Base-by-base conservation (phyloP, 1,140 invertebrate genomes). In the Drosophila nikananu region DNA sequence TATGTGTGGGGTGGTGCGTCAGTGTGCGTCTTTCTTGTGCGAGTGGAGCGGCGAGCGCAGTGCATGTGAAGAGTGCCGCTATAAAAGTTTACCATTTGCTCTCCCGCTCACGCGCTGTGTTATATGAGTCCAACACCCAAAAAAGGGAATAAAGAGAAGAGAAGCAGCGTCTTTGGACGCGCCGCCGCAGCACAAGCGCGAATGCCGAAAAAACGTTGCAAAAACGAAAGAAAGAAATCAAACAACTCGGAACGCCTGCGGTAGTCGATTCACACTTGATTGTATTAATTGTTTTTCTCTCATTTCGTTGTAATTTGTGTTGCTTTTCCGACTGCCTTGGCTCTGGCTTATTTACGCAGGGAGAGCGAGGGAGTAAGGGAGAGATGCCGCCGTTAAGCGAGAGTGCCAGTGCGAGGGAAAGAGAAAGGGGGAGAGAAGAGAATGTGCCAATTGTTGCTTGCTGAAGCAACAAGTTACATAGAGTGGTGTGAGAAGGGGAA, bases 71-170 rank as follows among this genome's bases (percentile, higher is more conserved):
- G 80, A 87, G 83, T 87, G 72, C 83, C 76, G 83, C 83, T 87
- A 87, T 83, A 86, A 77, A 72, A 77, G 80, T 75, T 66, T 64
- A 63, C 46, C 59, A 63, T 57, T 42, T 64, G 77, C 81, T 62
- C 81, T 84, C 77, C 68, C 84, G 73, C 77, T 87, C 81, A 64
- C 77, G 76, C 84, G 68, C 80, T 71, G 80, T 89, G 84, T 89
- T 91, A 90, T 90, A 90, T 90, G 86, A 90, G 86, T 90, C 83
- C 78, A 81, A 90, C 86, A 90, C 86, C 86, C 86, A 90, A 90
- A 90, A 90, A 91, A 90, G 86, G 86, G 86, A 90, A 90, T 90
- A 90, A 90, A 90, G 90, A 90, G 80, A 78, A 72, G 75, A 54
- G 23, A 66, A 83, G 71, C 83, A 82, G 80, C 80, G 76, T 87